phyloP scores from a whole-genome alignment of 2,113 vertebrate genomes.

The Tautogolabrus adspersus region DNA sequence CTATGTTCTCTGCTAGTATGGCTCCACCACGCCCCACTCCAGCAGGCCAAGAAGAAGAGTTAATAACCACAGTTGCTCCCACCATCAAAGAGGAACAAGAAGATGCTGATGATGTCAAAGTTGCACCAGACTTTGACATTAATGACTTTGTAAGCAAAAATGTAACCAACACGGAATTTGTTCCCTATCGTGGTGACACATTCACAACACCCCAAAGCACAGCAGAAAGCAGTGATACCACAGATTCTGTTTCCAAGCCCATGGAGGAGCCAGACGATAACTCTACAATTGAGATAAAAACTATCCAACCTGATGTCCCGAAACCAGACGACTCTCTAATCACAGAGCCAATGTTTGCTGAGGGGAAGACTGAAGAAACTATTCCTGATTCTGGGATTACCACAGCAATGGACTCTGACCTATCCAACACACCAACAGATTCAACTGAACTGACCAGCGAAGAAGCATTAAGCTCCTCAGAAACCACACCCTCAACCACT shows the following conservation, averaged over 20 bases:
- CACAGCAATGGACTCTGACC: slow-evolving; percentile 34
- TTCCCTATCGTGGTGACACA: slow-evolving; percentile 53
- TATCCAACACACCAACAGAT: slow-evolving; percentile 38
- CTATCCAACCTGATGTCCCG: slow-evolving; percentile 71
- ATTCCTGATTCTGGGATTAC: slow-evolving; percentile 45
- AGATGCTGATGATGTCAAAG: slow-evolving; percentile 38
- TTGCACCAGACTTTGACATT: slow-evolving; percentile 38
- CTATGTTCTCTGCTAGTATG: slow-evolving; percentile 86
- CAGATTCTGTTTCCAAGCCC: slow-evolving; percentile 13
- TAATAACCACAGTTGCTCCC: slow-evolving; percentile 57
- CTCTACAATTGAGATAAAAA: slow-evolving; percentile 69
- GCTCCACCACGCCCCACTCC: slow-evolving; percentile 63
- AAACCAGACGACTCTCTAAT: slow-evolving; percentile 60
- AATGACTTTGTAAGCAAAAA: slow-evolving; percentile 45
- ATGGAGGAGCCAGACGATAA: slow-evolving; percentile 70
- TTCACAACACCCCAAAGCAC: slow-evolving; percentile 23
- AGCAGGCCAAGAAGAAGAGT: slow-evolving; percentile 60
- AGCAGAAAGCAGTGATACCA: slow-evolving; percentile 29
- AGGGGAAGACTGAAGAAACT: slow-evolving; percentile 77
- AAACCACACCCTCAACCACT: slow-evolving; percentile 37
- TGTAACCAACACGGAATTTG: slow-evolving; percentile 18
- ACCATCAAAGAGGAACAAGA: slow-evolving; percentile 58
- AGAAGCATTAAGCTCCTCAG: slow-evolving; percentile 37
- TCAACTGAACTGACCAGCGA: slow-evolving; percentile 45
- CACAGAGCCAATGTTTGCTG: slow-evolving; percentile 74